Evolutionary conservation across 2,113 vertebrate genomes (phyloP).

Genomic region (Pycnonotus jocosus): DNA sequence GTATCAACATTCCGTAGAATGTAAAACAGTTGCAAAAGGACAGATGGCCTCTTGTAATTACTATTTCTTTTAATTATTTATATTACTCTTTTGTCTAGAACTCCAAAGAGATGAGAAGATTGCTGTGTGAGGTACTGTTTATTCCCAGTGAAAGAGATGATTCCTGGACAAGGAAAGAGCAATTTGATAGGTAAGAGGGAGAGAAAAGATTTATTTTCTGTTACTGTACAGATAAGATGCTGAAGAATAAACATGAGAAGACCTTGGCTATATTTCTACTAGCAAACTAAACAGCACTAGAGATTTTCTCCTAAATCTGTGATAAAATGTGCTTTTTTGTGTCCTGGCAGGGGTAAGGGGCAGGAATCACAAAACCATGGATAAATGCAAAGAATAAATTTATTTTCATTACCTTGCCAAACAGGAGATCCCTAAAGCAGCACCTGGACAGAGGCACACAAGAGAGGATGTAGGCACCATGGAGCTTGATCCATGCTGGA

Average conservation of each 20-base stretch:
- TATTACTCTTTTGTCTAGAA: not conserved
- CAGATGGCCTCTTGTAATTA: constrained; percentile 40
- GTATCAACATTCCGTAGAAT: not conserved
- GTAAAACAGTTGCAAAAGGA: constrained; percentile 20
- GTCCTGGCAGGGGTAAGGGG: fast-evolving
- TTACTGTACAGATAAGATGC: not conserved
- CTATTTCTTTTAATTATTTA: constrained; percentile 30
- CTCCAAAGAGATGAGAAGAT: not conserved
- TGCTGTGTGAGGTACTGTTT: not conserved
- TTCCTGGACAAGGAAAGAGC: not conserved
- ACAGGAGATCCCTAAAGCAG: not conserved
- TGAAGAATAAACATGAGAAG: not conserved
- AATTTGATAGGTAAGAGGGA: not conserved
- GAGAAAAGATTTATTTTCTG: not conserved
- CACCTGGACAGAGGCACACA: not conserved
- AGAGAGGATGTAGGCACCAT: not conserved
- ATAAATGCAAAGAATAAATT: not conserved
- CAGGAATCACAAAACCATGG: not conserved
- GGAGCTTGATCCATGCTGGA: not conserved
- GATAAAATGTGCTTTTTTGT: not conserved
- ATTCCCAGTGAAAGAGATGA: not conserved
- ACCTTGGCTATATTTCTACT: not conserved
- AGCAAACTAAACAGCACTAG: not conserved
- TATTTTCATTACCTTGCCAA: not conserved
- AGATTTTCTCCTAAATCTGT: not conserved